Conservation (phyloP, 2,888 invertebrate species). For the Mesodorylaimus sp. region DNA sequence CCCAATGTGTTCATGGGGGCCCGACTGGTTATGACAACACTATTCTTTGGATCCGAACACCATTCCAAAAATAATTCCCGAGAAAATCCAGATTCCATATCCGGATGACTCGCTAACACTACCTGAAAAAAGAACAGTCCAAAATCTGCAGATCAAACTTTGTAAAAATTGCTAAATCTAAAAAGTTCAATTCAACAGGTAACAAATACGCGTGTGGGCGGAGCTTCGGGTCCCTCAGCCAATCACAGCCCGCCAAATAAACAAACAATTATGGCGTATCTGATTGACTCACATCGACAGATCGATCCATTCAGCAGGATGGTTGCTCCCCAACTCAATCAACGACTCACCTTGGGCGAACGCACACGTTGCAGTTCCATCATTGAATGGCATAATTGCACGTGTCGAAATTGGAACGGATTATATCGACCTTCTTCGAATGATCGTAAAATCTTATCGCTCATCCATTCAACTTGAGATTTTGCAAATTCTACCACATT, state of each 20-base stretch:
- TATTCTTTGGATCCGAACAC: slow-evolving; percentile 75
- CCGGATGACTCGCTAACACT: slow-evolving; percentile 79
- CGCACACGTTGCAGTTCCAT: slow-evolving; percentile 62
- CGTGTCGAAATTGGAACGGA: slow-evolving; percentile 81
- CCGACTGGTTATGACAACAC: slow-evolving; percentile 66
- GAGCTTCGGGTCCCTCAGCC: too few relatives aligned
- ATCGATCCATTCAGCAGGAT: too few relatives aligned
- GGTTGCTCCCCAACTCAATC: too few relatives aligned
- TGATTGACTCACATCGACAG: too few relatives aligned
- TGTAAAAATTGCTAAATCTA: not conserved
- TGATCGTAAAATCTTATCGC: slow-evolving; percentile 73
- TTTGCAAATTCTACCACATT: slow-evolving; percentile 98
- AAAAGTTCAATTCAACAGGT: too few relatives aligned
- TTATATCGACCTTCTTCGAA: slow-evolving; percentile 42
- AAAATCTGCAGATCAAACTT: not conserved
- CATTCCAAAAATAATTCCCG: slow-evolving; percentile 82
- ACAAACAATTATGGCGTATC: too few relatives aligned
- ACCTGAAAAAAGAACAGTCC: slow-evolving; percentile 39
- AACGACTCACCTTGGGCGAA: slow-evolving; percentile 54
- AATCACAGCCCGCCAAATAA: too few relatives aligned
- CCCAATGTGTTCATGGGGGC: slow-evolving; percentile 45
- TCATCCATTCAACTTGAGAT: slow-evolving; percentile 98
- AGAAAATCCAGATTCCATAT: slow-evolving; percentile 84
- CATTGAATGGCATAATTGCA: slow-evolving; percentile 79
- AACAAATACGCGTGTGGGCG: too few relatives aligned